These are phyloP conservation scores for Camelus bactrianus DNA, from an alignment of 2,113 vertebrate species.

Conservation along the genomic window DNA sequence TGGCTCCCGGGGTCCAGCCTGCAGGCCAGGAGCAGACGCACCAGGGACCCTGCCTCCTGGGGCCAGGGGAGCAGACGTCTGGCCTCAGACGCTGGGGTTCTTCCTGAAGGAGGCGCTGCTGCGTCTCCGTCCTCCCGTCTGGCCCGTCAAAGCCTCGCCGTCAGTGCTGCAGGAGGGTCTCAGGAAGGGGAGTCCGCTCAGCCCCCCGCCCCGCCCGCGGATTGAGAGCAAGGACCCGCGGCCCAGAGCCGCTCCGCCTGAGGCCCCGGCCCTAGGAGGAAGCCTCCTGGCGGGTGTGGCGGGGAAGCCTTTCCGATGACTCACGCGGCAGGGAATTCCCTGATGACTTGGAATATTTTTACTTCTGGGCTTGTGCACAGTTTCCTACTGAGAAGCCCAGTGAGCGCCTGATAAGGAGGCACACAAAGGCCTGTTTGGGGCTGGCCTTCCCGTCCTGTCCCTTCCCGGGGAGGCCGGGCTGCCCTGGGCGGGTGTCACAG, in stretches of 20 bases:
- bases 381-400: conserved; percentile 86
- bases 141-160: too few species aligned
- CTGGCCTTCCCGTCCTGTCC: conserved; percentile 28
- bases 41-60: too few species aligned
- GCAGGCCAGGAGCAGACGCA: too few species aligned
- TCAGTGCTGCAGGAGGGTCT: too few species aligned
- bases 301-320: conserved; percentile 95
- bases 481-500: neutral
- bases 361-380: conserved; percentile 89
- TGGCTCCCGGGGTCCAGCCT: too few species aligned
- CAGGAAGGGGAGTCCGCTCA: neutral
- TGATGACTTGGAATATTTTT: conserved; percentile 94
- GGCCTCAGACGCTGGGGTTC: too few species aligned
- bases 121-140: too few species aligned
- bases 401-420: conserved; percentile 82
- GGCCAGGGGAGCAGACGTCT: too few species aligned
- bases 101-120: too few species aligned
- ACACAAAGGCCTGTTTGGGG: conserved; percentile 82
- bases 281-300: conserved; percentile 86
- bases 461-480: neutral
- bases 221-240: too few species aligned
- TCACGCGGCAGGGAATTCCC: conserved; percentile 96
- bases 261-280: conserved; percentile 77
- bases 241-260: neutral
- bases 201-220: neutral